These are phyloP conservation scores for Alauda arvensis DNA, from an alignment of 2,797 vertebrate genomes.

Conservation along the genomic window DNA sequence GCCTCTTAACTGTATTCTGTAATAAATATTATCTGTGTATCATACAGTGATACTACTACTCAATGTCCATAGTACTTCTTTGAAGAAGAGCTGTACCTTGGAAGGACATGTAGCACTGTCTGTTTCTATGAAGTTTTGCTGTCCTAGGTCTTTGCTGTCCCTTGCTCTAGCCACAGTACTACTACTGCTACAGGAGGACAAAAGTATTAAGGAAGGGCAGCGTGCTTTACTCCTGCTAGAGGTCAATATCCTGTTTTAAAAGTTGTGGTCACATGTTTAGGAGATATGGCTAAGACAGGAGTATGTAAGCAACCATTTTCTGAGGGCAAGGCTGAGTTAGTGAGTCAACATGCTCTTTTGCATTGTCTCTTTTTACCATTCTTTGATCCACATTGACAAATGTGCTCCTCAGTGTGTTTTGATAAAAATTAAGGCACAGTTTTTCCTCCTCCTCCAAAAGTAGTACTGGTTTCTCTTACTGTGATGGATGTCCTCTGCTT, in stretches of 20 bases:
- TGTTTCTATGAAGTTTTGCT: not conserved
- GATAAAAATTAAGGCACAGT: not conserved
- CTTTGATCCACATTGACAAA: not conserved
- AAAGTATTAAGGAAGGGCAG: not conserved
- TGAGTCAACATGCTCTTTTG: not conserved
- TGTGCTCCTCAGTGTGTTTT: not conserved
- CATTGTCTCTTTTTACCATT: not conserved
- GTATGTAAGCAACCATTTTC: not conserved
- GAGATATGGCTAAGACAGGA: not conserved
- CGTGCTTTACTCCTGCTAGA: not conserved
- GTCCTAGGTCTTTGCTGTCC: not conserved
- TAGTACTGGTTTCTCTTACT: not conserved
- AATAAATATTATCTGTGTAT: not conserved
- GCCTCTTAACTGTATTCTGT: not conserved
- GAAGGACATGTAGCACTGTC: not conserved
- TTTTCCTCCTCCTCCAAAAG: not conserved
- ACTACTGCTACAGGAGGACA: not conserved
- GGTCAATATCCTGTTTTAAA: not conserved
- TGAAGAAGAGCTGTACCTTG: not conserved
- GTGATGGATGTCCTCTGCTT: conserved; percentile 23
- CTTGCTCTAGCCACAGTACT: not conserved
- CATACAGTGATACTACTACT: not conserved
- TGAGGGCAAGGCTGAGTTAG: not conserved
- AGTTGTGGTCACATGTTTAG: not conserved
- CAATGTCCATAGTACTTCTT: not conserved